phyloP scores from a whole-genome alignment of 2,797 vertebrate genomes.

The Thaleichthys pacificus region DNA sequence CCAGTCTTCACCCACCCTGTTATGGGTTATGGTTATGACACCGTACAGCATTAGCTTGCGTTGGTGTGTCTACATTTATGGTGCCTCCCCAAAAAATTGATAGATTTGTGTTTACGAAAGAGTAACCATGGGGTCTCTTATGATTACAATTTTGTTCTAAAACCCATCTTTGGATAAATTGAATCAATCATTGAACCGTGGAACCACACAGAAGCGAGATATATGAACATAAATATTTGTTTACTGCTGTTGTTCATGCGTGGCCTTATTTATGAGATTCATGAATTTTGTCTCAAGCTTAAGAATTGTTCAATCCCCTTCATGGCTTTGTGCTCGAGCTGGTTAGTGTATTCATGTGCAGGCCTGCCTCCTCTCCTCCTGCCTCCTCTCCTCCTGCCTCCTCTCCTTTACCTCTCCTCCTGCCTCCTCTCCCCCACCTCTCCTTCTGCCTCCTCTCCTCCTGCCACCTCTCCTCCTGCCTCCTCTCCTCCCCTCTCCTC shows the following conservation, averaged over 20 bases:
- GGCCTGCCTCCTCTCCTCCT: too few relatives aligned
- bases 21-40: too few relatives aligned
- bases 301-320: too few relatives aligned
- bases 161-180: slow-evolving; percentile 34
- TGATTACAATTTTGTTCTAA: slow-evolving; percentile 35
- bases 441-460: too few relatives aligned
- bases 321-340: too few relatives aligned
- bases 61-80: slow-evolving; percentile 7
- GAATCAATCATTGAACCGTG: slow-evolving; percentile 33
- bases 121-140: slow-evolving; percentile 15
- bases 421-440: too few relatives aligned
- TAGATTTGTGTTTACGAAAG: slow-evolving; percentile 20
- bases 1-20: too few relatives aligned
- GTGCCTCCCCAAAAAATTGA: slow-evolving; percentile 15
- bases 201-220: slow-evolving; percentile 22
- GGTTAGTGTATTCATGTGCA: too few relatives aligned
- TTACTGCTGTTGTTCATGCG: slow-evolving; percentile 22
- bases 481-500: too few relatives aligned
- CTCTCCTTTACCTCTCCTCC: too few relatives aligned
- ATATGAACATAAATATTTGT: slow-evolving; percentile 44
- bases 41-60: not conserved
- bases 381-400: too few relatives aligned
- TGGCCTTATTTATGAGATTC: slow-evolving; percentile 30
- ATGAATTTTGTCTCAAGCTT: not conserved
- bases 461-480: too few relatives aligned